Base-by-base conservation (phyloP, 2,113 vertebrate species). In the Peromyscus californicus region DNA sequence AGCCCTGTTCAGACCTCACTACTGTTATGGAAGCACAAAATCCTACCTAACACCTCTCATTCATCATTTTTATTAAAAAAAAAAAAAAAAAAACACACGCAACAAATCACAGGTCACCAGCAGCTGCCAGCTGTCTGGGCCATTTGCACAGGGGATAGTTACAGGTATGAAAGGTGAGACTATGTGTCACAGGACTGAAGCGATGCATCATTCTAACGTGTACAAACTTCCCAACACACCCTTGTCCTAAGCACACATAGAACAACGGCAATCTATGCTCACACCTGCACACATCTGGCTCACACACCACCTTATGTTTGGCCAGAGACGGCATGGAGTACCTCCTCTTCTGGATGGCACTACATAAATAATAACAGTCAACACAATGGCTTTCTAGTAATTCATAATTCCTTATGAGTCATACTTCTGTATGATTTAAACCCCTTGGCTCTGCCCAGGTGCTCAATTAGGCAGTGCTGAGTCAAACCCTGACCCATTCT, bases 351-450 rank as follows among this genome's bases (percentile, higher is more conserved):
- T 3, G 33, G 75, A 86, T 31, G 80, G 83, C 67, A 4, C 65
- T 45, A 63, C 48, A 36, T 89, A 93, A 95, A 94, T 89, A 97
- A 94, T 93, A 83, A 83, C 76, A 92, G 59, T 76, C 63, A 91
- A 80, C 83, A 94, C 86, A 90, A 80, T 74, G 83, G 83, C 93
- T 97, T 97, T 97, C 97, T 88, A 97, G 94, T 90, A 90, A 97
- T 94, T 97, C 97, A 91, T 93, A 80, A 94, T 79, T 80, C 89
- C 94, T 96, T 83, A 57, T 97, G 95, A 97, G 85, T 97, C 98
- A 98, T 79, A 5, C 69, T 96, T 69, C 61, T 0, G 90, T 26
- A 11, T 80, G 94, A 97, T 87, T 96, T 96, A 95, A 91, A 91
- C 93, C 89, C 79, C 70, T 84, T 4, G 0, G 54, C 83, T 65